Evolutionary conservation across 2,113 vertebrate genomes (phyloP).

Genomic region (Campylorhamphus procurvoides): DNA sequence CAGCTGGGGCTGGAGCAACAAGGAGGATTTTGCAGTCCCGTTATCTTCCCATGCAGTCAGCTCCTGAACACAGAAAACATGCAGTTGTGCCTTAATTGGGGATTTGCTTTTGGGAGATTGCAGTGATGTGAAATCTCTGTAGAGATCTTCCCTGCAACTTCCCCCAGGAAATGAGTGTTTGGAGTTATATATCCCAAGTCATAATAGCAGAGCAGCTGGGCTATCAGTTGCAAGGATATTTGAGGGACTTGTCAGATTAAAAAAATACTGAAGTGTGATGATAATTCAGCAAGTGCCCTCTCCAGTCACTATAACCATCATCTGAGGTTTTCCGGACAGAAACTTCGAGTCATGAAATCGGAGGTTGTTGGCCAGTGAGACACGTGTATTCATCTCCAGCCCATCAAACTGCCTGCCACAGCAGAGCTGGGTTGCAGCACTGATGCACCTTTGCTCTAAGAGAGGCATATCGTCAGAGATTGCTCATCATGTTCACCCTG

Average conservation of each 20-base stretch:
- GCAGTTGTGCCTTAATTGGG: neutral
- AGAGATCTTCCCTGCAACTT: neutral
- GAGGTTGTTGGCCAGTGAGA: neutral
- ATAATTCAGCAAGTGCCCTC: neutral
- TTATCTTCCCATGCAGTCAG: neutral
- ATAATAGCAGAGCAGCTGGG: neutral
- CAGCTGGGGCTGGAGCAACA: neutral
- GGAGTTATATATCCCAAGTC: neutral
- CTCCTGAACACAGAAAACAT: neutral
- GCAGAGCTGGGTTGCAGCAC: neutral
- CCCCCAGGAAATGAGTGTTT: neutral
- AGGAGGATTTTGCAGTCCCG: neutral
- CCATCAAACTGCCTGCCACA: rapidly evolving
- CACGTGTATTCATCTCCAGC: neutral
- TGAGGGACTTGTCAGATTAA: neutral
- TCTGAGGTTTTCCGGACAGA: neutral
- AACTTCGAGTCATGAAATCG: neutral
- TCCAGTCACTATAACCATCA: neutral
- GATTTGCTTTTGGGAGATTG: neutral
- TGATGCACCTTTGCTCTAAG: neutral
- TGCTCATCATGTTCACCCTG: rapidly evolving
- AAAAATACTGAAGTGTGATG: neutral
- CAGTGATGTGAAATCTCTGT: neutral
- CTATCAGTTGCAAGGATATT: neutral
- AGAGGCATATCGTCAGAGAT: neutral